Base-by-base conservation (phyloP, 2,888 invertebrate genomes). In the Polymixis flavicincta region DNA sequence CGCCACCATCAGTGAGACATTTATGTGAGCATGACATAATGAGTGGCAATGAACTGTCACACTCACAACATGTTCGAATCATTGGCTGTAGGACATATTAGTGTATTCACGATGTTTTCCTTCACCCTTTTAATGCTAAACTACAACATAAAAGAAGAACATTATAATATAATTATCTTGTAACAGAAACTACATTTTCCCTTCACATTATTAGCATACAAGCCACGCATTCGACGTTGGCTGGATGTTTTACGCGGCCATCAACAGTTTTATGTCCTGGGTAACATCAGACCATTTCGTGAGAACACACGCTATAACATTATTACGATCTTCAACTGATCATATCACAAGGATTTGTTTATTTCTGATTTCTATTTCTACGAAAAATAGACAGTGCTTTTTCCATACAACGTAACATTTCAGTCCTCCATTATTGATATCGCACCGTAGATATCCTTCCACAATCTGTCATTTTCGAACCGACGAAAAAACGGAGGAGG, bases 191-290 rank as follows among this genome's bases (percentile, higher is more conserved):
- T 61, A 59, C 78, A 50, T 84, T 70, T 80, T 64, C 80, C 22
- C 45, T 74, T 52, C 42, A 68, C 59, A 57, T 64, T 68, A 84
- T 84, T 76, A 67, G 70, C 79, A 85, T 74, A 79, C 84, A 76
- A 37, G 54, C 66, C 86, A 83, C 74, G 80, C 68, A 55, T 64
- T 63, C 48, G 32, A 61, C 61, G 60, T 79, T 67, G 64, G 32
- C 71, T 74, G 70, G 28, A 64, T 54, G 67, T 74, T 82, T 82
- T 74, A 82, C 61, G 67, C 48, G 59, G 11, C 85, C 57, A 84
- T 84, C 81, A 82, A 84, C 50, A 52, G n/a, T 74, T 82, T 81
- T 74, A 82, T 82, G 75, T 74, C 68, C 59, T 48, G 28, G 9
- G 54, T 67, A 59, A 69, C 70, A 70, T 80, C 54, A n/a, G 25